Base-by-base conservation (phyloP, 2,797 vertebrate species). In the Syndactyla subalaris region DNA sequence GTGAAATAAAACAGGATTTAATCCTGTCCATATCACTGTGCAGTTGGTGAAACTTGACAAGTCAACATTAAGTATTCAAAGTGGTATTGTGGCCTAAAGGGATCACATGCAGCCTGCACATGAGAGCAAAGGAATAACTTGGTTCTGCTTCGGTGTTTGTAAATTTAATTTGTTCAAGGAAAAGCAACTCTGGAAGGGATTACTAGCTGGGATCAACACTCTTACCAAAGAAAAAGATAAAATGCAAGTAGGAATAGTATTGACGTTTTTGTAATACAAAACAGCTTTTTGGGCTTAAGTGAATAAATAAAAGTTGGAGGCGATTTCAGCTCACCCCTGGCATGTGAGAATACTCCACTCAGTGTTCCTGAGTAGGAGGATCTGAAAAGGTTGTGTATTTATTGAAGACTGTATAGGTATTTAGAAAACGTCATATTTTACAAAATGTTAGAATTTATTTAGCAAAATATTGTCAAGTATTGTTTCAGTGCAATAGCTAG, bases 141-240 rank as follows among this genome's bases (percentile, higher is more conserved):
- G 93, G 95, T 96, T 97, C 94, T 94, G 93, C 94, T 95, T 94
- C 70, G 38, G 85, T 80, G 94, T 92, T 88, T 90, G 88, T 72
- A 92, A 74, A 85, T 94, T 93, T 89, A 95, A 95, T 97, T 97
- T 96, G 81, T 91, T 97, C 88, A 92, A 88, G 78, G 96, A 95
- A 95, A 95, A 96, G 93, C 93, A 96, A 83, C 93, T 95, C 94
- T 89, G 81, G 93, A 93, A 96, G 83, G 74, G 66, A 89, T 95
- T 97, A 89, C 75, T 87, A 96, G 72, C 52, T 92, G 93, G 73
- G 43, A 97, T 92, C 89, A 95, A 86, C 93, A 77, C 30, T 89
- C 85, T 67, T 65, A 75, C 85, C 95, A 86, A 43, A 65, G 71
- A 67, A 68, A 90, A 95, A 51, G 88, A 67, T 92, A 88, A 90